Evolutionary conservation across 2,888 invertebrate species (phyloP).

Genomic region (Amphimallon solstitiale): DNA sequence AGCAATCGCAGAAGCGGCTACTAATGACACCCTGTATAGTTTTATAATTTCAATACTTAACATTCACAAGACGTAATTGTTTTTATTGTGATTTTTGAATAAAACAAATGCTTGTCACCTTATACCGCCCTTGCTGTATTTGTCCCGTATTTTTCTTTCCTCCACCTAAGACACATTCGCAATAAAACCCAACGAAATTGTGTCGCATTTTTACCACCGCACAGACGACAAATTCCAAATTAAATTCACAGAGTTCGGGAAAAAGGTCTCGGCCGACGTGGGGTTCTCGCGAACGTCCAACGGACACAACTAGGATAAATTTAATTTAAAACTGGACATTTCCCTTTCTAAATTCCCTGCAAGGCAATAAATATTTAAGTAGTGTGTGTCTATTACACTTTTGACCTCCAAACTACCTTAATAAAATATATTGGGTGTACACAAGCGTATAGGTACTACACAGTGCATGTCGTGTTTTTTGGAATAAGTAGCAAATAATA

Average conservation of each 20-base stretch:
- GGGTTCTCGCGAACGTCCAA: not conserved
- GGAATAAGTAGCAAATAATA: no score
- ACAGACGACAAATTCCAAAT: not conserved
- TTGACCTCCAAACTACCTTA: not conserved
- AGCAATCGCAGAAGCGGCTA: no score
- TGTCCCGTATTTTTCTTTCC: not conserved
- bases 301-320: not conserved
- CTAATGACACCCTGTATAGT: no score
- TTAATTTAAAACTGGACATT: constrained; percentile 5
- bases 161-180: not conserved
- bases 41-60: no score
- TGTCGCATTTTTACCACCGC: not conserved
- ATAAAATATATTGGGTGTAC: constrained; percentile 1
- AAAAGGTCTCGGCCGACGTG: constrained; percentile 7
- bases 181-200: not conserved
- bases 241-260: constrained; percentile 1
- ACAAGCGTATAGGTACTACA: no score
- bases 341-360: not conserved
- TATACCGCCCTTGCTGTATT: not conserved
- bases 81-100: no score
- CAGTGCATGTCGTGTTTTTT: no score
- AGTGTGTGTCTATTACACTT: not conserved
- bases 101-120: not conserved
- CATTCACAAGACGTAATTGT: no score
- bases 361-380: constrained; percentile 3